A percentile compares a stretch with the other conserved stretches of the same genome.
These are phyloP conservation scores for Onchidella celtica DNA, from an alignment of 2,888 invertebrate genomes.

Conservation along the genomic window DNA sequence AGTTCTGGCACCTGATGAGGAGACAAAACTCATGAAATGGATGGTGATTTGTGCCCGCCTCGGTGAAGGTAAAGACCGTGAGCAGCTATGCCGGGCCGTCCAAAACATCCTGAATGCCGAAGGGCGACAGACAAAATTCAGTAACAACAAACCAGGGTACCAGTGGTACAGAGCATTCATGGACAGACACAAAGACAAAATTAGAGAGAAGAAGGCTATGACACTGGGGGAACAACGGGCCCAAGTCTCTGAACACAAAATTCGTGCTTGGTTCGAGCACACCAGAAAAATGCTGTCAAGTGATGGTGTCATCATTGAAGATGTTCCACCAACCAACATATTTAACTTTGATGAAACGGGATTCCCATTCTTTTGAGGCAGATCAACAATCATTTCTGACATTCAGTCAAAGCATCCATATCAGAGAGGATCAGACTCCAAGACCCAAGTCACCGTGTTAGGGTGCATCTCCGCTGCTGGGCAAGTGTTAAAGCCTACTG, in stretches of 20 bases:
- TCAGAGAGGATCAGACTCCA: background rate
- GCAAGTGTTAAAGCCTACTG: background rate
- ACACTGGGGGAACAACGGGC: background rate
- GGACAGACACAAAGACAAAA: background rate
- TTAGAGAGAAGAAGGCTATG: background rate
- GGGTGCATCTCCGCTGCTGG: conserved; percentile 15
- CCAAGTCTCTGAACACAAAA: background rate
- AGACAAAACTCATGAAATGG: no score
- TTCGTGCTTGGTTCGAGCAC: conserved; percentile 14
- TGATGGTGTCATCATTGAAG: background rate
- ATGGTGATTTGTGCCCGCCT: no score
- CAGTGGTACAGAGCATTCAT: background rate
- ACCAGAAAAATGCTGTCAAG: background rate
- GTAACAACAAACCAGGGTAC: background rate
- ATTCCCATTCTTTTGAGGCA: background rate
- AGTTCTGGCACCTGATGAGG: no score
- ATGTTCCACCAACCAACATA: background rate
- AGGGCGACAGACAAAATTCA: background rate
- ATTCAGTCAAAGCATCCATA: background rate
- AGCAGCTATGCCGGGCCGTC: background rate
- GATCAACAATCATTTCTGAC: conserved; percentile 1
- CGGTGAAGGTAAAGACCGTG: no score
- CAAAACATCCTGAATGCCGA: background rate
- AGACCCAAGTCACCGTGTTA: conserved; percentile 11
- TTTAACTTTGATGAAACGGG: conserved; percentile 25